These are phyloP conservation scores for Rhopalosiphum padi DNA, from an alignment of 1,140 invertebrate genomes.

Conservation along the genomic window DNA sequence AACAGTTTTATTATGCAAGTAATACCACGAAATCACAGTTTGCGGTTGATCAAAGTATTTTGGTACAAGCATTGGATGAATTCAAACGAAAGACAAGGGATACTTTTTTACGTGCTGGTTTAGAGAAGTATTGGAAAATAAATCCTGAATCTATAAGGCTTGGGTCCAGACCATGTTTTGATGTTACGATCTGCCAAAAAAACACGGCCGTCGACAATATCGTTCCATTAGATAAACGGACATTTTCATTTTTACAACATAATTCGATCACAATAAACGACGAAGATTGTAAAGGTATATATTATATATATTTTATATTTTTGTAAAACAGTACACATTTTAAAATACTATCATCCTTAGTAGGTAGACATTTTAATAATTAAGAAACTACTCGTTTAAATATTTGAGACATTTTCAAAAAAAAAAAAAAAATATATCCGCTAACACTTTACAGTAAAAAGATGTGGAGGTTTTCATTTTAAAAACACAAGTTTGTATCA, in stretches of 20 bases:
- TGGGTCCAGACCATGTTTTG: neutral
- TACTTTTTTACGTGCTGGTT: neutral
- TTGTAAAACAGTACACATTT: no score
- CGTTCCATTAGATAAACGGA: neutral
- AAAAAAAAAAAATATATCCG: no score
- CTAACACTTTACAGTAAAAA: no score
- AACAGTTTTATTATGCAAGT: conserved; percentile 8
- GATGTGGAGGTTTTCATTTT: no score
- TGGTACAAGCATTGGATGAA: neutral
- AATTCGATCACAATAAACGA: neutral
- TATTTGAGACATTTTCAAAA: no score
- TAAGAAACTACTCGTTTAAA: no score
- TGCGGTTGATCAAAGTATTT: neutral
- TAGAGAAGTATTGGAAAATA: neutral
- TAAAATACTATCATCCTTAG: no score
- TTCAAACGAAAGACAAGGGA: neutral
- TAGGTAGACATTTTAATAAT: no score
- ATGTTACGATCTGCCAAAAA: neutral
- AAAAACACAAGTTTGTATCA: no score
- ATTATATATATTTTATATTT: no score
- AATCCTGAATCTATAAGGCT: neutral
- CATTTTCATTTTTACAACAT: neutral
- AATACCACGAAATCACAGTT: neutral
- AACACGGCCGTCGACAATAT: neutral
- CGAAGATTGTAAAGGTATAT: neutral